phyloP scores from a whole-genome alignment of 2,113 vertebrate species.

The Maccullochella peelii region DNA sequence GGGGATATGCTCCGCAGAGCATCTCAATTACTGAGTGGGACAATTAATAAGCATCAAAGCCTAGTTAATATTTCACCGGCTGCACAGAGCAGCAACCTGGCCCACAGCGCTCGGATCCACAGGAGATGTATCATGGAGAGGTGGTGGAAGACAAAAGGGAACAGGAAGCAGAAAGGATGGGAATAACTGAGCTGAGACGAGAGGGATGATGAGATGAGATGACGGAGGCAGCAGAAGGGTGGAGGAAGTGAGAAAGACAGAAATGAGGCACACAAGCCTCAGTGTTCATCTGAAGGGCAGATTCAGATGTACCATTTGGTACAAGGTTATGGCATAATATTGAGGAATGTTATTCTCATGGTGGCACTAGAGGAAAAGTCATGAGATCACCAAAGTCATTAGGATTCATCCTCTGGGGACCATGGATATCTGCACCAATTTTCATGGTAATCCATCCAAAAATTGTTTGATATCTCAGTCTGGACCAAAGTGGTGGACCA shows the following conservation, averaged over 20 bases:
- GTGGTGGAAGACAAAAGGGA: conserved; percentile 55
- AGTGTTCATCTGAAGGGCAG: conserved; percentile 36
- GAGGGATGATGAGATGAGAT: conserved; percentile 50
- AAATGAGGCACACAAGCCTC: conserved; percentile 37
- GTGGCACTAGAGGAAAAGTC: neutral
- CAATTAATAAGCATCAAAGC: conserved; percentile 92
- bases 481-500: neutral
- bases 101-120: conserved; percentile 43
- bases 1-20: conserved; percentile 84
- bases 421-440: neutral
- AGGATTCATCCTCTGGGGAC: neutral
- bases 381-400: accelerated
- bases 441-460: neutral
- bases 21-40: conserved; percentile 91
- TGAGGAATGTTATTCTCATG: neutral
- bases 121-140: conserved; percentile 46
- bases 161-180: conserved; percentile 50
- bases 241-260: conserved; percentile 63
- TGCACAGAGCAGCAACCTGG: conserved; percentile 49
- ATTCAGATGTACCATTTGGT: conserved; percentile 14
- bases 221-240: conserved; percentile 56
- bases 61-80: conserved; percentile 84
- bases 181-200: conserved; percentile 32
- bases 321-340: neutral
- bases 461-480: neutral